Percentiles rank a stretch among this genome's conserved stretches.
Evolutionary conservation across 2,797 vertebrate genomes (phyloP).

Genomic region (Cryptoprocta ferox): DNA sequence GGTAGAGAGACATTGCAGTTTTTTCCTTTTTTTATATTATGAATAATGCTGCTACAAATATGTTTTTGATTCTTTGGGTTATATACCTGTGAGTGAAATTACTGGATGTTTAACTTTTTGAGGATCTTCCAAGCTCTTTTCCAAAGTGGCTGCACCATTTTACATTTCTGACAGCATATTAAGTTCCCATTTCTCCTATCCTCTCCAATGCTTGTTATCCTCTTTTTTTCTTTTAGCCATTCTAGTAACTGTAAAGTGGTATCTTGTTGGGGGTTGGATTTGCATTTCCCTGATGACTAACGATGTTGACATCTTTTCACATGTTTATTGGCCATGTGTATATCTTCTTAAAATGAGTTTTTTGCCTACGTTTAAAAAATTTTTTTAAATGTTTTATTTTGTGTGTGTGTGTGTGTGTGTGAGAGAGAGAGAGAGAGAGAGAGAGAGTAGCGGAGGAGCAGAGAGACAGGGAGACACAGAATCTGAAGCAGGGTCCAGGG

Average conservation of each 20-base stretch:
- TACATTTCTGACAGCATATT: neutral
- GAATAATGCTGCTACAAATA: neutral
- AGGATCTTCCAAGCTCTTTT: neutral
- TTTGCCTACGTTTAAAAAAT: neutral
- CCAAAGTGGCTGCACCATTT: neutral
- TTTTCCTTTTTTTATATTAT: neutral
- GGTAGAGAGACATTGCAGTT: neutral
- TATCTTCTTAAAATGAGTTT: neutral
- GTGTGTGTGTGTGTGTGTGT: no score
- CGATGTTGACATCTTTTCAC: neutral
- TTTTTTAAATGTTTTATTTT: no score
- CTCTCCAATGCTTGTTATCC: neutral
- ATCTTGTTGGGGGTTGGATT: neutral
- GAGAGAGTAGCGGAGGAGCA: accelerated
- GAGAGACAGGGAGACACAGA: no score
- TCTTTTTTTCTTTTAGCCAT: neutral
- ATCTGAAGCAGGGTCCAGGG: no score
- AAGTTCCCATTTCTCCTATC: neutral
- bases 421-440: no score
- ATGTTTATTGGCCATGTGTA: neutral
- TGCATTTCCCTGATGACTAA: neutral
- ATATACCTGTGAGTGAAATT: neutral
- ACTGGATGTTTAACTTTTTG: neutral
- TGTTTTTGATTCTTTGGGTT: neutral
- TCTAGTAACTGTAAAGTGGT: neutral